Conservation (phyloP, 2,888 invertebrate genomes). For the Mayetiola destructor region DNA sequence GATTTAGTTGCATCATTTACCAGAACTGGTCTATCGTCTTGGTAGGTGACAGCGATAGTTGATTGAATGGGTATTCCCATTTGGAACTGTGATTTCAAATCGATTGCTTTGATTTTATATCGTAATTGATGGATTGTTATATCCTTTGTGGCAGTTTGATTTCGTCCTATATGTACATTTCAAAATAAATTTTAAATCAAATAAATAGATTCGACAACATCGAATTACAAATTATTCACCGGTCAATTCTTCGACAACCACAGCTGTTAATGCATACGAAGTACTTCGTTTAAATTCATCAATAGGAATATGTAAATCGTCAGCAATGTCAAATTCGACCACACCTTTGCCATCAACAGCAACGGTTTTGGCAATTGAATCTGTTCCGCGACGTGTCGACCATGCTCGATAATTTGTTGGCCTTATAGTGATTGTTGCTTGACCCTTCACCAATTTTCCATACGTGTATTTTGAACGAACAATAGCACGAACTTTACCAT, state of each 20-base stretch:
- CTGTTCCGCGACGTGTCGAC: background rate
- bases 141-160: slow-evolving; percentile 61
- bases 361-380: slow-evolving; percentile 51
- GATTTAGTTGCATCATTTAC: slow-evolving; percentile 1
- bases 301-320: slow-evolving; percentile 47
- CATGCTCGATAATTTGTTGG: slow-evolving; percentile 25
- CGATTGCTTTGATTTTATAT: slow-evolving; percentile 59
- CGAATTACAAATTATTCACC: slow-evolving; percentile 21
- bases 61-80: background rate
- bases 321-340: slow-evolving; percentile 61
- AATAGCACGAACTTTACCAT: slow-evolving; percentile 60
- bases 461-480: slow-evolving; percentile 77
- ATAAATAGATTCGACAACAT: too few species aligned
- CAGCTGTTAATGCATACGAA: slow-evolving; percentile 70
- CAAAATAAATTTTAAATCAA: too few species aligned
- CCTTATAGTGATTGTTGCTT: background rate
- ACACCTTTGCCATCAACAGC: slow-evolving; percentile 48
- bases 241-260: slow-evolving; percentile 80
- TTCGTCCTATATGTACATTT: slow-evolving; percentile 41
- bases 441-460: slow-evolving; percentile 70
- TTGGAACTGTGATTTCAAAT: slow-evolving; percentile 44
- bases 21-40: background rate
- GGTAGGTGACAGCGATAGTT: background rate
- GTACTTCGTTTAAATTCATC: slow-evolving; percentile 40
- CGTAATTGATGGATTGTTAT: slow-evolving; percentile 63